phyloP scores from a whole-genome alignment of 2,888 invertebrate species.

The Ceratothoa steindachneri region DNA sequence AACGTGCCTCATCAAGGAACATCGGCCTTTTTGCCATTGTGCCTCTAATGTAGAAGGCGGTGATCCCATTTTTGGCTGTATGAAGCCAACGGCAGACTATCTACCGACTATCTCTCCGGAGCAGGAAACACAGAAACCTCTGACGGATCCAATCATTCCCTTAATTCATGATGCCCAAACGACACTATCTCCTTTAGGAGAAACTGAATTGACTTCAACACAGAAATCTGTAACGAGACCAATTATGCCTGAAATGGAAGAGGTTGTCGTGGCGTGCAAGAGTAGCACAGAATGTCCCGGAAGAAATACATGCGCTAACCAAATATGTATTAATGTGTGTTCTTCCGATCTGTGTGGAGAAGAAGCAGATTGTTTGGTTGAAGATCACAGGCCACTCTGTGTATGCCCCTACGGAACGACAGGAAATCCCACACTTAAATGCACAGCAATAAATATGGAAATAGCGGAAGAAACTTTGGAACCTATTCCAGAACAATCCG shows the following conservation, averaged over 20 bases:
- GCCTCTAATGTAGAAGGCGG: slow-evolving; percentile 56
- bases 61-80: background rate
- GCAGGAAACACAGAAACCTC: background rate
- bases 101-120: background rate
- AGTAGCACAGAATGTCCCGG: slow-evolving; percentile 77
- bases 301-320: slow-evolving; percentile 76
- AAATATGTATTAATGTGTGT: slow-evolving; percentile 73
- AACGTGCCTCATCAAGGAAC: slow-evolving; percentile 70
- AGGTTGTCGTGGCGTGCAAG: slow-evolving; percentile 58
- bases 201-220: background rate
- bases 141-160: background rate
- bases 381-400: slow-evolving; percentile 50
- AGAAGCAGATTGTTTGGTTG: slow-evolving; percentile 51
- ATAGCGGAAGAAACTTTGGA: background rate
- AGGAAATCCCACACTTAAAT: slow-evolving; percentile 13
- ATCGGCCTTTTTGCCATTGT: slow-evolving; percentile 63
- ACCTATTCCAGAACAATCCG: slow-evolving; percentile 47
- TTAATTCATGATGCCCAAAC: background rate
- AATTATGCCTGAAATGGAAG: background rate
- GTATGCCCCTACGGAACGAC: slow-evolving; percentile 9
- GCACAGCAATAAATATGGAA: background rate
- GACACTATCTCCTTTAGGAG: background rate
- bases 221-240: background rate
- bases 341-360: slow-evolving; percentile 66
- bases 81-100: background rate